Conservation (phyloP, 2,888 invertebrate genomes). For the Galeopsomyia nigrocyanea region DNA sequence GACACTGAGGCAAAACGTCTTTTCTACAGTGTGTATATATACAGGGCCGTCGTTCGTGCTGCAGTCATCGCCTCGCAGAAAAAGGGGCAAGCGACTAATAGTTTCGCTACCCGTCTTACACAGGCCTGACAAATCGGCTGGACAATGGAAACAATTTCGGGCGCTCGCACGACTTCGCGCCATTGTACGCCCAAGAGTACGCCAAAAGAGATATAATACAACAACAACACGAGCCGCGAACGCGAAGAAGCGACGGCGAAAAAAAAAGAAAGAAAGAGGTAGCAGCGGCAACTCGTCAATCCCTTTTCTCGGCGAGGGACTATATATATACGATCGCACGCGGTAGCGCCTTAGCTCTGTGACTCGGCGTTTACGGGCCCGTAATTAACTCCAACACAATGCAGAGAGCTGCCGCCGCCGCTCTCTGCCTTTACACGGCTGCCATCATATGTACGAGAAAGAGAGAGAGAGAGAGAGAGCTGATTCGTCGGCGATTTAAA, state of each 20-base stretch:
- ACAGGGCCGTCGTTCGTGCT: neutral
- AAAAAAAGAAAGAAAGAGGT: conserved; percentile 3
- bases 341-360: conserved; percentile 56
- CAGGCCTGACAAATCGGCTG: conserved; percentile 65
- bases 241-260: neutral
- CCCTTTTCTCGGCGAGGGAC: conserved; percentile 41
- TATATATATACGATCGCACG: neutral
- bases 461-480: conserved; percentile 33
- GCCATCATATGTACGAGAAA: conserved; percentile 29
- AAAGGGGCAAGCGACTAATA: conserved; percentile 53
- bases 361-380: conserved; percentile 65
- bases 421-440: conserved; percentile 24
- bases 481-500: conserved; percentile 43
- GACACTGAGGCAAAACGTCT: neutral
- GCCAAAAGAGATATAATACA: too few relatives aligned
- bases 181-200: conserved; percentile 27
- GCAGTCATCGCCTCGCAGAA: neutral
- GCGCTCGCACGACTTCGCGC: conserved; percentile 54
- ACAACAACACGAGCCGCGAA: too few relatives aligned
- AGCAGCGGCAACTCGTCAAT: conserved; percentile 45
- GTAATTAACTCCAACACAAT: conserved; percentile 68
- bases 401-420: conserved; percentile 52
- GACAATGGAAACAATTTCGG: conserved; percentile 67
- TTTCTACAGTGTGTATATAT: too few relatives aligned
- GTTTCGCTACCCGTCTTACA: conserved; percentile 60